These are phyloP conservation scores for Sminthurinus signatus DNA, from an alignment of 1,140 invertebrate species.

Conservation along the genomic window DNA sequence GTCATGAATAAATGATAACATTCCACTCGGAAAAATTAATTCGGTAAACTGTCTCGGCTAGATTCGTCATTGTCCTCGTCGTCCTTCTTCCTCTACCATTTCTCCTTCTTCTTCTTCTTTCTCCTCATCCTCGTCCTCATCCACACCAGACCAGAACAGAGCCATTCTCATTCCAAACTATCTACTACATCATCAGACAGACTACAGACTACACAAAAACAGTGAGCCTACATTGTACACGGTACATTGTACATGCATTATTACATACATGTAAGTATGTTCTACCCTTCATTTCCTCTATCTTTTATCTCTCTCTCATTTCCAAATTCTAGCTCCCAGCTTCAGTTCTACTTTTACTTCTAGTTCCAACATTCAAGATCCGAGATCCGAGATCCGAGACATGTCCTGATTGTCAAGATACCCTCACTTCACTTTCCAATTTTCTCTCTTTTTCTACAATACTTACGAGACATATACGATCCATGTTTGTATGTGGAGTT, in stretches of 20 bases:
- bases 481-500: too few species aligned
- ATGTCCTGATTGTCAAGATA: conserved; percentile 15
- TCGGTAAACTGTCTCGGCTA: conserved; percentile 41
- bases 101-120: neutral
- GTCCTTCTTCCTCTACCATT: conserved; percentile 14
- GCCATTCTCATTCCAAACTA: neutral
- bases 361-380: too few species aligned
- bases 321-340: neutral
- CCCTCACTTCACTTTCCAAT: conserved; percentile 1
- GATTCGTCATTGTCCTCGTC: conserved; percentile 40
- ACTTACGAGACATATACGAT: too few species aligned
- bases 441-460: conserved; percentile 5
- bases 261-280: too few species aligned
- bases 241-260: too few species aligned
- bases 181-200: neutral
- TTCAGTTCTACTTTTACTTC: too few species aligned
- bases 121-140: too few species aligned
- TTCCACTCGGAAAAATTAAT: conserved; percentile 43
- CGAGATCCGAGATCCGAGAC: neutral
- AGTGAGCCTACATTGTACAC: too few species aligned
- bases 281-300: neutral
- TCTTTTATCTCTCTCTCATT: neutral
- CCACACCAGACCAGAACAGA: too few species aligned
- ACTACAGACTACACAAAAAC: too few species aligned
- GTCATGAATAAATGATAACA: conserved; percentile 42